These are phyloP conservation scores for Lucilia sericata DNA, from an alignment of 1,140 invertebrate genomes.

Conservation along the genomic window DNA sequence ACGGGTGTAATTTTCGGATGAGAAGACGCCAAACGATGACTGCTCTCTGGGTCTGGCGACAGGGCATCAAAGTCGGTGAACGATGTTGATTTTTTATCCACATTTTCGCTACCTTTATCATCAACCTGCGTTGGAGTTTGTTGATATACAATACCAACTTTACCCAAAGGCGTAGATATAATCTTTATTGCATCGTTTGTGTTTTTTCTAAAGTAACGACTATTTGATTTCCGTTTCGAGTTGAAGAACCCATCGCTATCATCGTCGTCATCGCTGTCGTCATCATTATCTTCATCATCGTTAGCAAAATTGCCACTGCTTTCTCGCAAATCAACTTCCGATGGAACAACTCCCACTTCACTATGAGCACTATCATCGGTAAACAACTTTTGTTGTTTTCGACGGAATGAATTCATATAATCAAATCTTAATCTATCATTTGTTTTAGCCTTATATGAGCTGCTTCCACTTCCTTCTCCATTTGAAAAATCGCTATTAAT, in stretches of 20 bases:
- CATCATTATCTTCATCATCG: conserved; percentile 56
- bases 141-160: conserved; percentile 67
- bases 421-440: conserved; percentile 48
- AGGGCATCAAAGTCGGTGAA: conserved; percentile 65
- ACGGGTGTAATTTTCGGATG: conserved; percentile 68
- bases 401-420: conserved; percentile 44
- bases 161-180: conserved; percentile 65
- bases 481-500: conserved; percentile 59
- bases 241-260: conserved; percentile 59
- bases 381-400: conserved; percentile 50
- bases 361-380: conserved; percentile 44
- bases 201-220: conserved; percentile 65
- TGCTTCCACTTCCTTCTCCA: conserved; percentile 62
- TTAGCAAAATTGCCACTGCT: conserved; percentile 68
- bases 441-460: conserved; percentile 24
- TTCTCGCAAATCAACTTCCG: conserved; percentile 60
- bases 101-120: conserved; percentile 48
- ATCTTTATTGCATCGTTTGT: conserved; percentile 67
- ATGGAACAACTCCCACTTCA: conserved; percentile 49
- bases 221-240: conserved; percentile 54
- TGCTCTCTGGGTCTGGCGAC: conserved; percentile 66
- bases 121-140: conserved; percentile 57
- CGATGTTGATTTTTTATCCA: conserved; percentile 57
- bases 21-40: conserved; percentile 67
- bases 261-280: conserved; percentile 48